Evolutionary conservation across 2,113 vertebrate species (phyloP).

Genomic region (Podocnemis expansa): DNA sequence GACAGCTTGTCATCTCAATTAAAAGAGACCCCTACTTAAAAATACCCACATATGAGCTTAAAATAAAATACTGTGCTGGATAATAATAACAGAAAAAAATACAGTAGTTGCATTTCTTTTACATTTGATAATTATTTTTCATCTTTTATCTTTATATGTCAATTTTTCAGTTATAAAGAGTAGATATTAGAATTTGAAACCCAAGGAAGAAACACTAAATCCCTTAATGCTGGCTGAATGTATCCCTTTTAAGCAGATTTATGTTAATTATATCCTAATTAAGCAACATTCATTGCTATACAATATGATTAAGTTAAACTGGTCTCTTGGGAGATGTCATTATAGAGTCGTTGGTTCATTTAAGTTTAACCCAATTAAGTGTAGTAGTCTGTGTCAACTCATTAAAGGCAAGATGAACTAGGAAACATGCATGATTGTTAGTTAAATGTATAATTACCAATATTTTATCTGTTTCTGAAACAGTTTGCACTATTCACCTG

Average conservation of each 20-base stretch:
- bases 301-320: background rate
- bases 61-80: background rate
- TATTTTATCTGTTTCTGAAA: background rate
- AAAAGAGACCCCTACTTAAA: background rate
- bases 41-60: background rate
- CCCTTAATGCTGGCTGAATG: background rate
- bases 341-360: background rate
- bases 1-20: background rate
- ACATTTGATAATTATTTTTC: background rate
- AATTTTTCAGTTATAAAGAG: background rate
- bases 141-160: background rate
- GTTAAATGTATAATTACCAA: background rate
- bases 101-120: background rate
- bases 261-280: background rate
- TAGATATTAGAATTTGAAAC: background rate
- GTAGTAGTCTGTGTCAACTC: background rate
- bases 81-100: background rate
- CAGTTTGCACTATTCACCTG: conserved; percentile 30
- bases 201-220: background rate
- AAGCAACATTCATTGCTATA: background rate
- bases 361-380: conserved; percentile 5
- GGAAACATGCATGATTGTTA: background rate
- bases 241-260: background rate
- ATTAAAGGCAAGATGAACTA: background rate
- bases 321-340: background rate